Percentiles rank a stretch among this genome's conserved stretches.
These are phyloP conservation scores for Terebella lapidaria DNA, from an alignment of 2,888 invertebrate species.

Conservation along the genomic window DNA sequence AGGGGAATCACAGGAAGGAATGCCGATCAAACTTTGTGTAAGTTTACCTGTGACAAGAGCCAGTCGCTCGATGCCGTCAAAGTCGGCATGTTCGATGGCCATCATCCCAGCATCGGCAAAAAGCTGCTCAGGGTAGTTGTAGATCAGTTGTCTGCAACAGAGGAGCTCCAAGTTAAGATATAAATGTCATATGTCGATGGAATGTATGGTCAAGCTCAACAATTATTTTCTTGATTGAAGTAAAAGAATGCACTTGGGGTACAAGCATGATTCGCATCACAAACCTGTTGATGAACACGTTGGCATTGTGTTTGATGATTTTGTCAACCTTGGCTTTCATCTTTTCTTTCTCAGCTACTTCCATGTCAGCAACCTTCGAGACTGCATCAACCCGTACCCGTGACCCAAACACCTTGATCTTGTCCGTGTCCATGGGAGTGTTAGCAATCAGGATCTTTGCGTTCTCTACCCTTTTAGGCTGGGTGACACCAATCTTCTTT, in stretches of 20 bases:
- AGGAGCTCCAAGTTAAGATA: too few species aligned
- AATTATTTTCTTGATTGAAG: too few species aligned
- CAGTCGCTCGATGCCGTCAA: slow-evolving; percentile 95
- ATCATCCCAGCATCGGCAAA: slow-evolving; percentile 97
- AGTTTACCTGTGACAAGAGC: slow-evolving; percentile 87
- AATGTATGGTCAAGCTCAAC: not conserved
- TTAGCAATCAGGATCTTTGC: slow-evolving; percentile 96
- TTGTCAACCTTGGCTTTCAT: slow-evolving; percentile 99
- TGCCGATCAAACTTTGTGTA: too few species aligned
- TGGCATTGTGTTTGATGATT: slow-evolving; percentile 88
- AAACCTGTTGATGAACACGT: slow-evolving; percentile 92
- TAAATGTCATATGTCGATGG: not conserved
- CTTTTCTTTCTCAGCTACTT: slow-evolving; percentile 96
- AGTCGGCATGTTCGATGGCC: slow-evolving; percentile 99
- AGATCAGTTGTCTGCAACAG: slow-evolving; percentile 80
- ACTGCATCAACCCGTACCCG: slow-evolving; percentile 64
- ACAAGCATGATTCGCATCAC: too few species aligned
- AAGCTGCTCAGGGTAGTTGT: slow-evolving; percentile 98
- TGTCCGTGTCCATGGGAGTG: slow-evolving; percentile 99
- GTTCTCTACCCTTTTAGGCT: slow-evolving; percentile 91
- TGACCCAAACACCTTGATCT: slow-evolving; percentile 96
- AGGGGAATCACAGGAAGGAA: too few species aligned
- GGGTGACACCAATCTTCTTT: slow-evolving; percentile 95
- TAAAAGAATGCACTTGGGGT: too few species aligned
- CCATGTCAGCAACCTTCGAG: slow-evolving; percentile 88